Evolutionary conservation across 2,113 vertebrate genomes (phyloP), one percentile per base, ranked within the genome.

Genomic region (Colaptes auratus): DNA sequence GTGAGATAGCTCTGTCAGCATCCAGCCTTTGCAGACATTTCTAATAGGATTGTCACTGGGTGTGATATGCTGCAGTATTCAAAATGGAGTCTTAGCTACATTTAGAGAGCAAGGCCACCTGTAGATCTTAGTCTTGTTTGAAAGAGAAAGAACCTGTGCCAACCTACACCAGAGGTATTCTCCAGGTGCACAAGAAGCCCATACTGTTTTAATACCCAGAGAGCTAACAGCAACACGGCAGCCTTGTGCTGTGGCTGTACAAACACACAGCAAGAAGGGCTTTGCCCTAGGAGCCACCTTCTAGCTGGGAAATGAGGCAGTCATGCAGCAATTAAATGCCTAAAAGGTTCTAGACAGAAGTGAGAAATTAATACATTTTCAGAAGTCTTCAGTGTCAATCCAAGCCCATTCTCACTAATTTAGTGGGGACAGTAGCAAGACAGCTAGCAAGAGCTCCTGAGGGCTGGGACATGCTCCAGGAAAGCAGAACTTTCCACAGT

Each of bases 191-290:
- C 58, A 74, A 21, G 6, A 30, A 73, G 44, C 30, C 44, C 2
- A 1, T 6, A 1, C 15, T 55, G 15, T 23, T 71, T 21, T 39
- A 42, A 55, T 14, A n/a, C 31, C 59, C 15, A 33, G 24, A 35
- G 23, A 18, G 35, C 15, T 33, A 60, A 21, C 59, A 44, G 78
- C 53, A 79, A 23, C 2, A 1, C 8, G 20, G 18, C 0, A 2
- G 17, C 23, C 23, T 25, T 60, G 28, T 8, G 53, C 15, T 52
- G 14, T 61, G 58, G 30, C 63, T 42, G 2, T 19, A 21, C 0
- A 0, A 58, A 83, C 25, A 31, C 10, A 9, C 0, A 4, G 42
- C 69, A 69, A 61, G 17, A 11, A 23, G 12, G 10, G 20, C 36
- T 53, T 63, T 74, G 24, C 46, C 58, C 56, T 8, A 12, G 44